A percentile compares a stretch with the other conserved stretches of the same genome.
Conservation (phyloP, 2,113 vertebrate species). For the Epinephelus fuscoguttatus region DNA sequence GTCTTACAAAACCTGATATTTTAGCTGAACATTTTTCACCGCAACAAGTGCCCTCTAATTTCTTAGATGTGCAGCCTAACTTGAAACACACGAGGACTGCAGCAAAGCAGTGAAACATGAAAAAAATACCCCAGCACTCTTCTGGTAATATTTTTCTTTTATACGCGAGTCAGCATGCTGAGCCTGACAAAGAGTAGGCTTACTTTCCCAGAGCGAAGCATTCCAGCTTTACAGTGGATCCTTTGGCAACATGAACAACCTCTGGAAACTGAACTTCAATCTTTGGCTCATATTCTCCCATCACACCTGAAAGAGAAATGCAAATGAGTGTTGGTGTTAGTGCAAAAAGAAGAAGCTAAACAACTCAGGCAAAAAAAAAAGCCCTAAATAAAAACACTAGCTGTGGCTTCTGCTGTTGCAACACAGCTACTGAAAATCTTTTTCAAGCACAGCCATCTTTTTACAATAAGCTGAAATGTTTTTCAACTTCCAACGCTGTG, state of each 20-base stretch:
- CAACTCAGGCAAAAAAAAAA: conserved; percentile 4
- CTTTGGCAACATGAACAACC: conserved; percentile 91
- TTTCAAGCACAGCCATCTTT: conserved; percentile 15
- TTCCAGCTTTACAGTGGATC: conserved; percentile 93
- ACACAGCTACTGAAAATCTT: conserved; percentile 26
- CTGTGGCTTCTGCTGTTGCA: conserved; percentile 11
- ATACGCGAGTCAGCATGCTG: conserved; percentile 21
- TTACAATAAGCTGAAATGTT: conserved; percentile 15
- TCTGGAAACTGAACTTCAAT: conserved; percentile 99
- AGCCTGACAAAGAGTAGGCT: conserved; percentile 74
- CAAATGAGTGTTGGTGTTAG: conserved; percentile 26
- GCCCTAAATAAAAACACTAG: background rate
- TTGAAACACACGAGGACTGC: conserved; percentile 36
- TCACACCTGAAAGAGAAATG: conserved; percentile 89
- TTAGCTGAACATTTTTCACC: conserved; percentile 7
- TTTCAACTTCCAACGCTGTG: conserved; percentile 24
- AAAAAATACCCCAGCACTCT: conserved; percentile 26
- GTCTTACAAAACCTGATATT: conserved; percentile 18
- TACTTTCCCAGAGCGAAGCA: conserved; percentile 99
- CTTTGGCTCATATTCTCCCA: conserved; percentile 99
- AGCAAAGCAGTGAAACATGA: conserved; percentile 31
- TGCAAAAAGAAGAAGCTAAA: conserved; percentile 16
- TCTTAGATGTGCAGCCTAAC: conserved; percentile 24
- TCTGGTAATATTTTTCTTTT: conserved; percentile 24
- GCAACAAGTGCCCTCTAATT: background rate